Evolutionary conservation across 2,113 vertebrate genomes (phyloP).

Genomic region (Chaetodon auriga): DNA sequence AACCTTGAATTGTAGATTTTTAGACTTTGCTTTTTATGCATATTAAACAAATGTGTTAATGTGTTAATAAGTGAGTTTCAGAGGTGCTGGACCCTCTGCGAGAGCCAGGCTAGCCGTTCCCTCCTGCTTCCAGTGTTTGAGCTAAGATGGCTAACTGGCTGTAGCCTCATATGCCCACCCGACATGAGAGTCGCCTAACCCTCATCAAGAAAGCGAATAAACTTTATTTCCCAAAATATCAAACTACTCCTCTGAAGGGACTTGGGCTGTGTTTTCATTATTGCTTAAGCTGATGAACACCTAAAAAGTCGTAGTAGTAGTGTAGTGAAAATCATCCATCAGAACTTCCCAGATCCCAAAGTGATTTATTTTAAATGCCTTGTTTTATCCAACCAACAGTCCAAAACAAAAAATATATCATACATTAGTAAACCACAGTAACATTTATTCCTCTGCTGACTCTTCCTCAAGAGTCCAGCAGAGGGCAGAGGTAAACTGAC

Average conservation of each 20-base stretch:
- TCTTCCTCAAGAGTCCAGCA: conserved; percentile 66
- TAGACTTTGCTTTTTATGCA: background rate
- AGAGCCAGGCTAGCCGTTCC: background rate
- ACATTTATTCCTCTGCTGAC: background rate
- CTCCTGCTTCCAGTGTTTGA: background rate
- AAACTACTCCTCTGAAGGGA: too few relatives aligned
- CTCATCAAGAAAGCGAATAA: background rate
- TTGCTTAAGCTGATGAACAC: background rate
- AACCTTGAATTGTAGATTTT: background rate
- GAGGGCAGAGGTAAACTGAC: conserved; percentile 69
- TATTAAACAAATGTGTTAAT: background rate
- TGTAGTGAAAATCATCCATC: background rate
- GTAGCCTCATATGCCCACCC: background rate
- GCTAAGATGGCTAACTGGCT: background rate
- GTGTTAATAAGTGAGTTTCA: background rate
- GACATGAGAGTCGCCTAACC: background rate
- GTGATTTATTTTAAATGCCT: background rate
- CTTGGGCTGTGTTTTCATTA: background rate
- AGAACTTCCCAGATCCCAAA: background rate
- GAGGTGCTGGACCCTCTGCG: background rate
- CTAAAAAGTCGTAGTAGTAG: background rate
- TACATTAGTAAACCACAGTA: background rate
- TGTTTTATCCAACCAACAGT: background rate
- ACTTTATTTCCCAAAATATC: background rate
- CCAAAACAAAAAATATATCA: background rate